phyloP scores from a whole-genome alignment of 2,797 vertebrate species.

The Paedocypris micromegethes region DNA sequence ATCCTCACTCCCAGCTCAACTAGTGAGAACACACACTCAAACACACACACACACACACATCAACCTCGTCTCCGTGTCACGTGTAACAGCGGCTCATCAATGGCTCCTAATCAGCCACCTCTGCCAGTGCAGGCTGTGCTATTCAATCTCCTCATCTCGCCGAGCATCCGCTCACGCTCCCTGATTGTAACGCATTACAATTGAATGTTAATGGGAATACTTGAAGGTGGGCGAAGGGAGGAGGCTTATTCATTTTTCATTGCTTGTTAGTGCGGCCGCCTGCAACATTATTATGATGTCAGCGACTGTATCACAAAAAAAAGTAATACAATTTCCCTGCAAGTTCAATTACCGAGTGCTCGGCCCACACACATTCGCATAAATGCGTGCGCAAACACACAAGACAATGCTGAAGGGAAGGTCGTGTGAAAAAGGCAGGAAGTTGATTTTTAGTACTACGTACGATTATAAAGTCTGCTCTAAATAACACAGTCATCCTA shows the following conservation, averaged over 20 bases:
- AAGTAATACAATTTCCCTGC: slow-evolving; percentile 24
- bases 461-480: no score
- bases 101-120: slow-evolving; percentile 61
- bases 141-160: slow-evolving; percentile 62
- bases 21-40: slow-evolving; percentile 15
- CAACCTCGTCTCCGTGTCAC: slow-evolving; percentile 41
- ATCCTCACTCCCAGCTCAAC: slow-evolving; percentile 3
- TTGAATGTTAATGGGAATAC: slow-evolving; percentile 60
- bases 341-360: slow-evolving; percentile 1
- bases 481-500: no score
- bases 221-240: slow-evolving; percentile 52
- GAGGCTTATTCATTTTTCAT: slow-evolving; percentile 50
- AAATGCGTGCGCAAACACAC: neutral
- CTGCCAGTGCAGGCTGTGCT: slow-evolving; percentile 58
- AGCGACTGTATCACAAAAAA: slow-evolving; percentile 32
- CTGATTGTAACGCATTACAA: slow-evolving; percentile 68
- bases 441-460: neutral
- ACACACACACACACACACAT: slow-evolving; percentile 43
- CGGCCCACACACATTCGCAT: neutral
- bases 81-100: slow-evolving; percentile 54
- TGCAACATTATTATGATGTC: slow-evolving; percentile 50
- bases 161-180: slow-evolving; percentile 58
- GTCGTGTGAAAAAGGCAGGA: slow-evolving; percentile 18
- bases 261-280: slow-evolving; percentile 49
- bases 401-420: slow-evolving; percentile 16